Evolutionary conservation across 2,113 vertebrate species (phyloP).

Genomic region (Harpagus bidentatus): DNA sequence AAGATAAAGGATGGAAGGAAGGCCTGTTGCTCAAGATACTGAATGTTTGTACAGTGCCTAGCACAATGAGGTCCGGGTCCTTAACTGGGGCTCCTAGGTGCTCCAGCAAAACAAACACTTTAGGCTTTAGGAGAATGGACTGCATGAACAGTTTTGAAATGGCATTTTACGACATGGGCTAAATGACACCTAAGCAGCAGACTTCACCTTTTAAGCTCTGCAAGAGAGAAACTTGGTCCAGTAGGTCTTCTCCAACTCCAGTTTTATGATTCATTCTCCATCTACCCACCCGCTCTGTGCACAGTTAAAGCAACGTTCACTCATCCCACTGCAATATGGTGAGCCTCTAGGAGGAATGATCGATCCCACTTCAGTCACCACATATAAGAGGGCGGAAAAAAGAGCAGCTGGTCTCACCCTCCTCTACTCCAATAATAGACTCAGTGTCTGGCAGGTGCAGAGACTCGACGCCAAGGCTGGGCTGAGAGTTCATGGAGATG

Average conservation of each 20-base stretch:
- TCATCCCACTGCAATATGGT: neutral
- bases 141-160: slow-evolving; percentile 34
- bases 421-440: slow-evolving; percentile 89
- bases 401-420: slow-evolving; percentile 72
- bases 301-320: neutral
- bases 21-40: slow-evolving; percentile 27
- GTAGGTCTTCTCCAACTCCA: slow-evolving; percentile 38
- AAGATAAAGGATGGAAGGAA: slow-evolving; percentile 28
- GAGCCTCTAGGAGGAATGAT: neutral
- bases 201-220: slow-evolving; percentile 16
- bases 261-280: slow-evolving; percentile 3
- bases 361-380: slow-evolving; percentile 27
- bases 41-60: slow-evolving; percentile 7
- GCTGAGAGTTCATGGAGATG: slow-evolving; percentile 83
- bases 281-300: neutral
- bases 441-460: slow-evolving; percentile 87
- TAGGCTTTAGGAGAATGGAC: slow-evolving; percentile 30
- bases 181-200: slow-evolving; percentile 49
- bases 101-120: slow-evolving; percentile 27
- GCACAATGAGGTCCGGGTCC: slow-evolving; percentile 40
- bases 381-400: slow-evolving; percentile 66
- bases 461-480: slow-evolving; percentile 80
- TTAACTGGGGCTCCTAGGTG: slow-evolving; percentile 2
- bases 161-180: neutral
- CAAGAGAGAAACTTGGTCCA: slow-evolving; percentile 47